A percentile compares a stretch with the other conserved stretches of the same genome.
Conservation (phyloP, 2,888 invertebrate species). For the Sphinx pinastri region DNA sequence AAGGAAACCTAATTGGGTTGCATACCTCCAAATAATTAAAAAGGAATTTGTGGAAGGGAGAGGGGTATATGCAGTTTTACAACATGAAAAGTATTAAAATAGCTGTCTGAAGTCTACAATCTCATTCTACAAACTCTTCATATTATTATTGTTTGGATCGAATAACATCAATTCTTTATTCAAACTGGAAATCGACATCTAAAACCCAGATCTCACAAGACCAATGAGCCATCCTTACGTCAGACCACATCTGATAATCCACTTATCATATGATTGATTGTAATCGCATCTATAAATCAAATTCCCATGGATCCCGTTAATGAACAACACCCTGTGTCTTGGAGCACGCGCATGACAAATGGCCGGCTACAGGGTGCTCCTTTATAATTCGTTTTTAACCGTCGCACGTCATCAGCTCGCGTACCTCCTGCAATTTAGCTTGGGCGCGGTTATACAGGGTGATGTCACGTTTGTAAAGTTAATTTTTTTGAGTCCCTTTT, state of each 20-base stretch:
- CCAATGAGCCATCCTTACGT: too few species aligned
- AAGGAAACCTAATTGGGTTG: too few species aligned
- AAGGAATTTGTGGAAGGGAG: too few species aligned
- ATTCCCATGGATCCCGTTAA: neutral
- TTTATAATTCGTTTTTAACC: slow-evolving; percentile 80
- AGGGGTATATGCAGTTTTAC: too few species aligned
- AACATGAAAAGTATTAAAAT: too few species aligned
- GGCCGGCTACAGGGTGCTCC: slow-evolving; percentile 70
- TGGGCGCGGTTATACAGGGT: slow-evolving; percentile 38
- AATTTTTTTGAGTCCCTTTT: neutral
- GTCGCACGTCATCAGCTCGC: slow-evolving; percentile 70
- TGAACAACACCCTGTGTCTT: slow-evolving; percentile 47
- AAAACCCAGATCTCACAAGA: too few species aligned
- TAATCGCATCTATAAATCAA: neutral
- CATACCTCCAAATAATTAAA: too few species aligned
- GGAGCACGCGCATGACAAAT: slow-evolving; percentile 63
- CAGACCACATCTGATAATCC: neutral
- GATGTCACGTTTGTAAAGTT: slow-evolving; percentile 25
- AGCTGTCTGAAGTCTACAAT: too few species aligned
- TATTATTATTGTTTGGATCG: too few species aligned
- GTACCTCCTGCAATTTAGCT: slow-evolving; percentile 54
- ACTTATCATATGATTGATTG: slow-evolving; percentile 6
- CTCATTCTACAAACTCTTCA: too few species aligned
- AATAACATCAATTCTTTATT: too few species aligned
- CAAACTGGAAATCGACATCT: too few species aligned